phyloP scores from a whole-genome alignment of 2,113 vertebrate genomes.

The Oceanites oceanicus region DNA sequence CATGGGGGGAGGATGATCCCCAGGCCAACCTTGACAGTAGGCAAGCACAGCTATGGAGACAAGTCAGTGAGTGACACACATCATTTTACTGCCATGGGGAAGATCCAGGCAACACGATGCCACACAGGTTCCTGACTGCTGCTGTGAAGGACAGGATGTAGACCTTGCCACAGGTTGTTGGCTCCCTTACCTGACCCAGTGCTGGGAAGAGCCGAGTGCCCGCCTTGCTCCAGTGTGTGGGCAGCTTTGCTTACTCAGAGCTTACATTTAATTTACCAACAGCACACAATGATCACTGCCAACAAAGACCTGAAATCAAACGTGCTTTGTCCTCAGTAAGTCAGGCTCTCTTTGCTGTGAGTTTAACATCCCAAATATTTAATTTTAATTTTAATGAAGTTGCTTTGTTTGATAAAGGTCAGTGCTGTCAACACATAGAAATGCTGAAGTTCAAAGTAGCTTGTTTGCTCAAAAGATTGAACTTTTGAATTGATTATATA shows the following conservation, averaged over 20 bases:
- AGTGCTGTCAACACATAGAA: background rate
- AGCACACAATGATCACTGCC: background rate
- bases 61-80: rapidly evolving
- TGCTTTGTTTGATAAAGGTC: conserved; percentile 11
- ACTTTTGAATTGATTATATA: background rate
- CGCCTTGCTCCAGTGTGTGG: rapidly evolving
- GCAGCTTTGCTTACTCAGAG: background rate
- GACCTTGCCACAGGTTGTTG: background rate
- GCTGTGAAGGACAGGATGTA: background rate
- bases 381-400: conserved; percentile 41
- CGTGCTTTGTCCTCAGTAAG: background rate
- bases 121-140: background rate
- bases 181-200: background rate
- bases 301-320: background rate
- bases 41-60: background rate
- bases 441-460: background rate
- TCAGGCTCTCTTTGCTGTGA: background rate
- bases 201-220: background rate
- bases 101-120: background rate
- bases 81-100: background rate
- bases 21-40: background rate
- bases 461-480: background rate
- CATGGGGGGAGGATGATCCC: rapidly evolving
- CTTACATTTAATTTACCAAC: background rate
- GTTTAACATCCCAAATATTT: background rate